These are phyloP conservation scores for Ptiloglossa arizonensis DNA, from an alignment of 1,140 invertebrate genomes.

Conservation along the genomic window DNA sequence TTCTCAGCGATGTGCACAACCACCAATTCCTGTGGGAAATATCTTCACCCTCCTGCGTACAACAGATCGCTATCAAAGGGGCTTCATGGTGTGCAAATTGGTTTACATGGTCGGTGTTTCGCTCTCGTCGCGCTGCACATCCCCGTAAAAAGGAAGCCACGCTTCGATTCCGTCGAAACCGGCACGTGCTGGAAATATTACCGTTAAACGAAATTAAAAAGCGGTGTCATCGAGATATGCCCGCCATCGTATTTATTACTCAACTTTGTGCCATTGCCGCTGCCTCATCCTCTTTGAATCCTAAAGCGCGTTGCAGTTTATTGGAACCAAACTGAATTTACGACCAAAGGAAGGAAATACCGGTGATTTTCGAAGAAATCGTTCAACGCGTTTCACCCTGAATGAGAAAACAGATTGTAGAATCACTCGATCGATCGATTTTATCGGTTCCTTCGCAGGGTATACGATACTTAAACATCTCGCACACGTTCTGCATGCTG, in stretches of 20 bases:
- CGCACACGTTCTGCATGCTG: no score
- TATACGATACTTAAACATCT: no score
- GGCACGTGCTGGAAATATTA: constrained; percentile 53
- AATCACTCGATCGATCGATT: no score
- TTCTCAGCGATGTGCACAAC: constrained; percentile 54
- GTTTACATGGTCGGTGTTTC: constrained; percentile 75
- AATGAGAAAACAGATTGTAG: no score
- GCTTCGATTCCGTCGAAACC: constrained; percentile 14
- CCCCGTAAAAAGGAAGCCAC: constrained; percentile 54
- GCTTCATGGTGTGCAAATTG: constrained; percentile 78
- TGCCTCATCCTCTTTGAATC: no score
- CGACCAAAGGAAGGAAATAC: no score
- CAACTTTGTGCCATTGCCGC: no score
- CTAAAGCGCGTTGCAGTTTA: not conserved
- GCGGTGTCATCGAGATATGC: constrained; percentile 23
- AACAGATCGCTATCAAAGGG: constrained; percentile 69
- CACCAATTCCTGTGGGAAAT: constrained; percentile 80
- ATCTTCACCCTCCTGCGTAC: constrained; percentile 67
- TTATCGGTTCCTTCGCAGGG: no score
- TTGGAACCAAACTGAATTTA: no score
- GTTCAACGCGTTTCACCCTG: no score
- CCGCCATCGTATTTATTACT: constrained; percentile 17
- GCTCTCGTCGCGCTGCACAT: constrained; percentile 28
- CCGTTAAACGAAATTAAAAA: constrained; percentile 52
- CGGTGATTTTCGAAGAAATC: no score